These are phyloP conservation scores for Novumbra hubbsi DNA, from an alignment of 2,797 vertebrate genomes.

Conservation along the genomic window DNA sequence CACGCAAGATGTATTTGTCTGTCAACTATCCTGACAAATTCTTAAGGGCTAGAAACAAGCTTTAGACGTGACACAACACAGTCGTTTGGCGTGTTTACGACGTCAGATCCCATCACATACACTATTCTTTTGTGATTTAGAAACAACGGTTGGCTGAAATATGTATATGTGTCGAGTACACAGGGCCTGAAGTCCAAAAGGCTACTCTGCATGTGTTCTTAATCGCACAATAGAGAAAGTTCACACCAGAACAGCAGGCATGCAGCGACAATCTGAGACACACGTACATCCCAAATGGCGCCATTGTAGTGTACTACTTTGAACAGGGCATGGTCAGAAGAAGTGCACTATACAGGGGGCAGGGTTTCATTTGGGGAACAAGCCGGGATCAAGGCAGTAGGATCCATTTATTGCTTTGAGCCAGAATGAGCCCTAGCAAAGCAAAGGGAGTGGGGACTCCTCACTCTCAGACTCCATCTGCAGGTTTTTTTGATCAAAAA, in stretches of 20 bases:
- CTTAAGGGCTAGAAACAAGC: constrained; percentile 25
- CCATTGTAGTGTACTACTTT: background rate
- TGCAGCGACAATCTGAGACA: no score
- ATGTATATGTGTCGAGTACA: background rate
- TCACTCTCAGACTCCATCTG: background rate
- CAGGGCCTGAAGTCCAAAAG: background rate
- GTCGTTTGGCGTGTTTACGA: background rate
- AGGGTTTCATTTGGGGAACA: background rate
- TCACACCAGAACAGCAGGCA: constrained; percentile 5
- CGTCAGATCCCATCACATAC: background rate
- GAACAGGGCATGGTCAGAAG: background rate
- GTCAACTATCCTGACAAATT: constrained; percentile 45
- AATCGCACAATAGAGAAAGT: background rate
- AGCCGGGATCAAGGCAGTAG: background rate
- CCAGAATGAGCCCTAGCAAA: background rate
- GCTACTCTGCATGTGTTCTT: background rate
- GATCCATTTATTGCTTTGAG: no score
- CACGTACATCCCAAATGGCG: background rate
- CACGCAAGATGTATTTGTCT: constrained; percentile 61
- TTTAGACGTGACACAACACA: constrained; percentile 53
- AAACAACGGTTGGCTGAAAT: background rate
- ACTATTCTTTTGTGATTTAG: background rate
- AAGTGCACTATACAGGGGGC: background rate
- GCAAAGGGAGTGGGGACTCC: background rate
- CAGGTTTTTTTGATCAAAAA: constrained; percentile 6